Conservation (phyloP, 2,888 invertebrate genomes). For the Rhorus exstirpatorius region DNA sequence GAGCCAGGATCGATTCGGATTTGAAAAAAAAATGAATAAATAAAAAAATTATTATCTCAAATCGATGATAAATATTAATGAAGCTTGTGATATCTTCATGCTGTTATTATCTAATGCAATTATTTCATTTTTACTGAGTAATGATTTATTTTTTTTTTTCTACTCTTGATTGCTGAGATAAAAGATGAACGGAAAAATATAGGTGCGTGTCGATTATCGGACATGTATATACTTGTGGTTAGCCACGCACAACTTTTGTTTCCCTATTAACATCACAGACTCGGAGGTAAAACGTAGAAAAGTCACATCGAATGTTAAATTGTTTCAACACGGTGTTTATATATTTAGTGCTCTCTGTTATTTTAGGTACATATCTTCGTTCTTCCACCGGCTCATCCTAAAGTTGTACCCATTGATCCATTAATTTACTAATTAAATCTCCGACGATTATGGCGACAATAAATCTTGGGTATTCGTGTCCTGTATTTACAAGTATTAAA, state of each 20-base stretch:
- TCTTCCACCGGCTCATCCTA: conserved; percentile 48
- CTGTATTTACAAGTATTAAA: conserved; percentile 55
- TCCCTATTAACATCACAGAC: conserved; percentile 70
- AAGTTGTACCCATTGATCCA: conserved; percentile 65
- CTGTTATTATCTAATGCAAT: background rate
- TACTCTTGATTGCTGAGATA: conserved; percentile 31
- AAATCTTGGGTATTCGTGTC: conserved; percentile 30
- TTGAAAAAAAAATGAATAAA: background rate
- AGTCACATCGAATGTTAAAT: conserved; percentile 70
- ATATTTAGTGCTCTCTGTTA: conserved; percentile 48
- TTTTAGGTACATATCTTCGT: conserved; percentile 59
- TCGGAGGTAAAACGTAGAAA: conserved; percentile 72
- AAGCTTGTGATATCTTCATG: background rate
- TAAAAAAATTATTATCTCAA: background rate
- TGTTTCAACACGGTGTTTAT: conserved; percentile 53
- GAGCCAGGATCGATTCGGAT: too few relatives aligned
- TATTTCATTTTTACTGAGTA: background rate
- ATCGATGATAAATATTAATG: background rate
- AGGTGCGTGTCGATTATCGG: conserved; percentile 62
- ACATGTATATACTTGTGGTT: conserved; percentile 54
- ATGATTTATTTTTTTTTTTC: conserved; percentile 1
- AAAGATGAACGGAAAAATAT: conserved; percentile 56
- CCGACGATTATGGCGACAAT: conserved; percentile 36
- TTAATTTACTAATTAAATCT: conserved; percentile 55
- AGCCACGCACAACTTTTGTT: conserved; percentile 60